Evolutionary conservation across 2,797 vertebrate genomes (phyloP).

Genomic region (Acrossocheilus fasciatus): DNA sequence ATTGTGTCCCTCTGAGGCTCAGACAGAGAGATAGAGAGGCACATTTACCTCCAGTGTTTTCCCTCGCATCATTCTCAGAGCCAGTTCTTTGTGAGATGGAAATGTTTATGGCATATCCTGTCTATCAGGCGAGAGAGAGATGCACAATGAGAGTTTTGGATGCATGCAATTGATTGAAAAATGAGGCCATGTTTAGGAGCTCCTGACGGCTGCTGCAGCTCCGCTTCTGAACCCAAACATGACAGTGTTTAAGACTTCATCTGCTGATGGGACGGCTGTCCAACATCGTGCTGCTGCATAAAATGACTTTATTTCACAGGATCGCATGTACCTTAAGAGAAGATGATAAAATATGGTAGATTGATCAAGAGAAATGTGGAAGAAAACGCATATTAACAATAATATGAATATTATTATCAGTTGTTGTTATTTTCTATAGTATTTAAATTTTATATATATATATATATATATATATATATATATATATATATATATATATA

Average conservation of each 20-base stretch:
- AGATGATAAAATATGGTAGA: too few relatives aligned
- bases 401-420: too few relatives aligned
- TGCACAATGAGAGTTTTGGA: constrained; percentile 38
- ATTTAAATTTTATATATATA: too few relatives aligned
- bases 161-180: constrained; percentile 72
- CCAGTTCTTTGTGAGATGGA: constrained; percentile 64
- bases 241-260: not conserved
- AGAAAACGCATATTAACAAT: too few relatives aligned
- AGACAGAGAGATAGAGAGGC: constrained; percentile 41
- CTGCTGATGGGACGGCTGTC: not conserved
- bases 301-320: not conserved
- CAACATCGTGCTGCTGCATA: not conserved
- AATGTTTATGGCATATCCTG: constrained; percentile 67
- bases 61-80: constrained; percentile 64
- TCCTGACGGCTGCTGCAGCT: constrained; percentile 53
- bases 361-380: too few relatives aligned
- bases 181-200: constrained; percentile 73
- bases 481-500: too few relatives aligned
- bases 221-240: not conserved
- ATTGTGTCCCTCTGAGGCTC: constrained; percentile 70
- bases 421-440: too few relatives aligned
- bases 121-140: constrained; percentile 59
- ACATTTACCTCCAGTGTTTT: constrained; percentile 63
- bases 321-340: not conserved
- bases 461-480: too few relatives aligned